phyloP scores from a whole-genome alignment of 2,797 vertebrate species.

The Rachycentron canadum region DNA sequence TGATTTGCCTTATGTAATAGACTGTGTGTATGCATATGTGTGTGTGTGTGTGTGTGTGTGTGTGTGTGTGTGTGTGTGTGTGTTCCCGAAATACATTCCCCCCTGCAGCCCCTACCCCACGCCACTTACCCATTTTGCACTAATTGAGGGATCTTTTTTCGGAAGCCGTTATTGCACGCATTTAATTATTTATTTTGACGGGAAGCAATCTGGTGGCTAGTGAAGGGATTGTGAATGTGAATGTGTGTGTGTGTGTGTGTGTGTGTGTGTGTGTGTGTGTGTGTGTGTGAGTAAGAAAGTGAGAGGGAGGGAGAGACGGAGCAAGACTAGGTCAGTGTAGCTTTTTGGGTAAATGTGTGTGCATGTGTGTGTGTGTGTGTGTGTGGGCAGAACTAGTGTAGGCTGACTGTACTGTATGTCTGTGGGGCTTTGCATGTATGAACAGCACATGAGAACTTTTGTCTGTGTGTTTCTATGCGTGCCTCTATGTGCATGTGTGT shows the following conservation, averaged over 20 bases:
- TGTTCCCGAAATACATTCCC: slow-evolving; percentile 71
- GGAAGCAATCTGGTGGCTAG: slow-evolving; percentile 83
- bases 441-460: slow-evolving; percentile 38
- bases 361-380: slow-evolving; percentile 5
- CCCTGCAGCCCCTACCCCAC: slow-evolving; percentile 60
- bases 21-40: slow-evolving; percentile 40
- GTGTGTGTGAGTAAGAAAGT: neutral
- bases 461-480: slow-evolving; percentile 26
- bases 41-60: slow-evolving; percentile 28
- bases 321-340: slow-evolving; percentile 59
- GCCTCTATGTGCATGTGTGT: slow-evolving; percentile 50
- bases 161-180: slow-evolving; percentile 80
- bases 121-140: slow-evolving; percentile 81
- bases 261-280: slow-evolving; percentile 32
- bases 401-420: slow-evolving; percentile 45
- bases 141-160: slow-evolving; percentile 86
- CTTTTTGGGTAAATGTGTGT: slow-evolving; percentile 62
- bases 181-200: slow-evolving; percentile 88
- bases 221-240: slow-evolving; percentile 57
- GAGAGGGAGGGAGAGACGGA: slow-evolving; percentile 9
- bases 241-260: slow-evolving; percentile 34
- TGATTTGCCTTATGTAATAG: slow-evolving; percentile 82
- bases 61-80: slow-evolving; percentile 43
- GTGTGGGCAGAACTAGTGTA: slow-evolving; percentile 46
- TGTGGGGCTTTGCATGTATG: slow-evolving; percentile 61